phyloP scores from a whole-genome alignment of 2,797 vertebrate species.

The Coilia nasus region DNA sequence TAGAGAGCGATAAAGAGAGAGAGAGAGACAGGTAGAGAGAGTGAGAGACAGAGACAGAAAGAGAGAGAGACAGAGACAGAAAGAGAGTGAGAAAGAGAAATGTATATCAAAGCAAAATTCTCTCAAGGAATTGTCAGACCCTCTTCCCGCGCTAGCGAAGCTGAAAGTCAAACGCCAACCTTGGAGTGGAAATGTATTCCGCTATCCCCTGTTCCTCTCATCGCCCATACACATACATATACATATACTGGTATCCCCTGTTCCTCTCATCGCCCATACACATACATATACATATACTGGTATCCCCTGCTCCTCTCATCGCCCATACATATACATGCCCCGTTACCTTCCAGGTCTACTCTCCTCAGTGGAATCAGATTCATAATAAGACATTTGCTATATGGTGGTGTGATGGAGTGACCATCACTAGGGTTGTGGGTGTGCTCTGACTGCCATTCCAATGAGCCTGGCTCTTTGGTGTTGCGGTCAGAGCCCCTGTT shows the following conservation, averaged over 20 bases:
- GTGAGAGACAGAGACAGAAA: constrained; percentile 24
- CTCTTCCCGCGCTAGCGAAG: constrained; percentile 27
- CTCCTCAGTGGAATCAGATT: neutral
- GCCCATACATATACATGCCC: constrained; percentile 17
- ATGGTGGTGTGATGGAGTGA: too few species aligned
- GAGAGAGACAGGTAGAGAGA: constrained; percentile 35
- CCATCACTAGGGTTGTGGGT: too few species aligned
- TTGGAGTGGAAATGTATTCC: constrained; percentile 13
- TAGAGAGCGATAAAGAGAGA: constrained; percentile 27
- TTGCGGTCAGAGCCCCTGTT: too few species aligned
- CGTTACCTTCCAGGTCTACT: neutral
- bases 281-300: constrained; percentile 4
- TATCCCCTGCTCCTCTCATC: neutral
- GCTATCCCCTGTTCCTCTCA: neutral
- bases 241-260: too few species aligned
- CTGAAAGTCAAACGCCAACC: constrained; percentile 20
- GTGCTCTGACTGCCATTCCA: too few species aligned
- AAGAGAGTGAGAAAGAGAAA: constrained; percentile 59
- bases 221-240: constrained; percentile 9
- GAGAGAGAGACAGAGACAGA: constrained; percentile 36
- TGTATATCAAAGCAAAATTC: constrained; percentile 1
- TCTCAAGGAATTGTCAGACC: constrained; percentile 44
- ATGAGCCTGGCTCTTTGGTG: too few species aligned
- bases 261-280: neutral
- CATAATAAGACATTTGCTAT: neutral